Evolutionary conservation across 2,797 vertebrate genomes (phyloP).

Genomic region (Chromobotia macracanthus): DNA sequence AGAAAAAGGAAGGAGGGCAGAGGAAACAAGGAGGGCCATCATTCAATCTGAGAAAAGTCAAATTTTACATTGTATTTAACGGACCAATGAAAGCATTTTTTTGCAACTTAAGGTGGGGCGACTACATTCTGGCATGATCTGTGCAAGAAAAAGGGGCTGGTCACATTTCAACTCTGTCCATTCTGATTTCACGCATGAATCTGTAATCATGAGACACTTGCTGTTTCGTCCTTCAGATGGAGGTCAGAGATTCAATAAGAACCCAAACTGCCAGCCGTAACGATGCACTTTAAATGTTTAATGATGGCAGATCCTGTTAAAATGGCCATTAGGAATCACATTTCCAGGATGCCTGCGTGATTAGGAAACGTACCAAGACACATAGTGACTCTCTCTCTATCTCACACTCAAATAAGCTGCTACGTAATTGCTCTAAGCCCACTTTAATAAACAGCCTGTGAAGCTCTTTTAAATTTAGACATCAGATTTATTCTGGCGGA

Average conservation of each 20-base stretch:
- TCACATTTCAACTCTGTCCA: background rate
- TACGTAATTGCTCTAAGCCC: constrained; percentile 16
- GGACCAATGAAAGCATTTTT: background rate
- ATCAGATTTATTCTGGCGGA: background rate
- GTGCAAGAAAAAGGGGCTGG: background rate
- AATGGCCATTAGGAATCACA: constrained; percentile 42
- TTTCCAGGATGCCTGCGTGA: constrained; percentile 43
- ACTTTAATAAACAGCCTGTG: constrained; percentile 30
- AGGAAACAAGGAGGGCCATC: background rate
- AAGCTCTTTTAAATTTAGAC: constrained; percentile 30
- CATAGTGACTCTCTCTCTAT: constrained; percentile 9
- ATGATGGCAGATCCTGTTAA: constrained; percentile 54
- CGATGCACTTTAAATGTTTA: constrained; percentile 56
- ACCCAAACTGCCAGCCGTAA: constrained; percentile 35
- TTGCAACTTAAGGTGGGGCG: background rate
- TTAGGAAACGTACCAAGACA: constrained; percentile 39
- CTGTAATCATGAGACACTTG: constrained; percentile 30
- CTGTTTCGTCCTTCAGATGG: constrained; percentile 67
- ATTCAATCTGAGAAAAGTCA: background rate
- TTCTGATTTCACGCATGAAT: constrained; percentile 8
- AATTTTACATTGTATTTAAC: background rate
- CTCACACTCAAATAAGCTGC: constrained; percentile 4
- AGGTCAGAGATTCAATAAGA: constrained; percentile 63
- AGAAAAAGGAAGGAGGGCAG: background rate
- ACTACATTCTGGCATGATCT: constrained; percentile 1